These are phyloP conservation scores for Acropora tenuis DNA, from an alignment of 64 coral and sea anemone genomes.

Conservation along the genomic window DNA sequence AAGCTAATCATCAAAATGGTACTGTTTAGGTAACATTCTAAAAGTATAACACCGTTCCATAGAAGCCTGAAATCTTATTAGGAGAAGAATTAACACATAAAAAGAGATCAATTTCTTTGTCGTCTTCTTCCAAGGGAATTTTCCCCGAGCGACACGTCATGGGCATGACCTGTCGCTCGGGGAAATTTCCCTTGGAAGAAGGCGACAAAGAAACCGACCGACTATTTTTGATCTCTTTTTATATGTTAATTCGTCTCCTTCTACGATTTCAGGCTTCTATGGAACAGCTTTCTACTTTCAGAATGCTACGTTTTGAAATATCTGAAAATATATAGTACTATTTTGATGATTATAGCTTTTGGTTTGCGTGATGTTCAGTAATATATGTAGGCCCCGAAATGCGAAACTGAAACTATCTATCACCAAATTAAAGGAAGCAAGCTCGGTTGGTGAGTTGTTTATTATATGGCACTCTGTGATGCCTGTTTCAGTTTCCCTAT, in stretches of 20 bases:
- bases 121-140: too few relatives aligned
- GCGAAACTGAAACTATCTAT: background rate
- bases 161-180: too few relatives aligned
- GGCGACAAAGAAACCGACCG: too few relatives aligned
- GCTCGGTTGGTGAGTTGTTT: too few relatives aligned
- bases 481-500: too few relatives aligned
- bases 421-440: too few relatives aligned
- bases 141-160: too few relatives aligned
- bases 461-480: too few relatives aligned
- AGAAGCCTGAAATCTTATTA: background rate
- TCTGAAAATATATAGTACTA: background rate
- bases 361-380: background rate
- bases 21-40: slow-evolving; percentile 3
- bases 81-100: background rate
- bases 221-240: too few relatives aligned
- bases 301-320: background rate
- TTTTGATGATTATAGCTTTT: background rate
- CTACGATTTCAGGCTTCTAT: background rate
- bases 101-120: too few relatives aligned
- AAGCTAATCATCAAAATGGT: background rate
- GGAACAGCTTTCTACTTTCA: background rate
- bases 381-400: background rate
- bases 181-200: too few relatives aligned
- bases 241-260: background rate
- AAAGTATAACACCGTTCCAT: background rate